phyloP scores from a whole-genome alignment of 2,113 vertebrate species.

The Procapra przewalskii region DNA sequence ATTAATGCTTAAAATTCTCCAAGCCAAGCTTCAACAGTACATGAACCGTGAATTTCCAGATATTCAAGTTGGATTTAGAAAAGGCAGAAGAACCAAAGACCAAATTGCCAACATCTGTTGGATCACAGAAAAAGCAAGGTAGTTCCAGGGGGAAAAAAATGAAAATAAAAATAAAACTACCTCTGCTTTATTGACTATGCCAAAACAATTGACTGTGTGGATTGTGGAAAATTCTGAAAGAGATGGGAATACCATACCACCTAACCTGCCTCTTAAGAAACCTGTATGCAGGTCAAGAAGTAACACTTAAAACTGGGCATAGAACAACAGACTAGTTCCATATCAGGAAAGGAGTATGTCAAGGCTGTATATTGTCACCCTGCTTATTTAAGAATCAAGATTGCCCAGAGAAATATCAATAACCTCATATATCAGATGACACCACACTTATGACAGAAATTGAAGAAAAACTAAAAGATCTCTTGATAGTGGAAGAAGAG shows the following conservation, averaged over 20 bases:
- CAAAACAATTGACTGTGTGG: not conserved
- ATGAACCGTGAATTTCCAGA: not conserved
- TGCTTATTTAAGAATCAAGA: not conserved
- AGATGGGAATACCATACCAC: not conserved
- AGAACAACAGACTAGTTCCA: not conserved
- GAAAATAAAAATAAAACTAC: not conserved
- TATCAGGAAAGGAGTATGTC: not conserved
- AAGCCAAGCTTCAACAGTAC: not conserved
- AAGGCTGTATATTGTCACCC: not conserved
- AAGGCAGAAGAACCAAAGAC: not conserved
- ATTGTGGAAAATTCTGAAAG: not conserved
- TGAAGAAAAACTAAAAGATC: not conserved
- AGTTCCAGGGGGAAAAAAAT: not conserved
- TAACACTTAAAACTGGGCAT: not conserved
- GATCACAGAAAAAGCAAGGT: not conserved
- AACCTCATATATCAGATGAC: not conserved
- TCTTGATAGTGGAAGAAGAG: not conserved
- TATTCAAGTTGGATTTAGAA: not conserved
- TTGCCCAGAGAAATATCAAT: not conserved
- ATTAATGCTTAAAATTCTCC: not conserved
- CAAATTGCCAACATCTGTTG: not conserved
- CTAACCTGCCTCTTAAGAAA: not conserved
- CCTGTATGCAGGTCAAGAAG: not conserved
- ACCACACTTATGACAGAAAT: not conserved
- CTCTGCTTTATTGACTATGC: not conserved